phyloP scores from a whole-genome alignment of 1,140 invertebrate species.

The Calephelis virginiensis region DNA sequence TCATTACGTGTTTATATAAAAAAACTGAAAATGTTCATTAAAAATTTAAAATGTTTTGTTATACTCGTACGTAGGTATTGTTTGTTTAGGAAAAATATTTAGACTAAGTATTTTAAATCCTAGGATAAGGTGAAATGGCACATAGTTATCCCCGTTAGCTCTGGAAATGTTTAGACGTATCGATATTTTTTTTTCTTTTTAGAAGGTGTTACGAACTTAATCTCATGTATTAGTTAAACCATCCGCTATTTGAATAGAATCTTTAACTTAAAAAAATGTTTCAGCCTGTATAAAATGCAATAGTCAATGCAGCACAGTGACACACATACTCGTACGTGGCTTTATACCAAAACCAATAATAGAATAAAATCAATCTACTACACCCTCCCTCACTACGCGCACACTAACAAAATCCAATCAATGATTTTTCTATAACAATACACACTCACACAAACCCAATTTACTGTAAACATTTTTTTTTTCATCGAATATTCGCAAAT shows the following conservation, averaged over 20 bases:
- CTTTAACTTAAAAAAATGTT: constrained; percentile 4
- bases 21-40: too few species aligned
- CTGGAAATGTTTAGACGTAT: too few species aligned
- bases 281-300: constrained; percentile 56
- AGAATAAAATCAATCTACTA: constrained; percentile 77
- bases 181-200: too few species aligned
- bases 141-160: too few species aligned
- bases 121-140: too few species aligned
- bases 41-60: too few species aligned
- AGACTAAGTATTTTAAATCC: too few species aligned
- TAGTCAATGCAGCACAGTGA: constrained; percentile 68
- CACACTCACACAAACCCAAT: constrained; percentile 50
- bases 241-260: not conserved
- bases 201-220: too few species aligned
- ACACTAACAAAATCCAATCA: constrained; percentile 61
- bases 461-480: constrained; percentile 66
- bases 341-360: constrained; percentile 77
- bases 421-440: constrained; percentile 52
- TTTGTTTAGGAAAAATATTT: too few species aligned
- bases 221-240: not conserved
- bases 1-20: too few species aligned
- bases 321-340: constrained; percentile 76
- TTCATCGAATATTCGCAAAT: constrained; percentile 68
- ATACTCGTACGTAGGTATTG: too few species aligned
- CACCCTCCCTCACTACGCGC: constrained; percentile 63